Base-by-base conservation (phyloP, 2,113 vertebrate genomes). In the Brachypteracias leptosomus region DNA sequence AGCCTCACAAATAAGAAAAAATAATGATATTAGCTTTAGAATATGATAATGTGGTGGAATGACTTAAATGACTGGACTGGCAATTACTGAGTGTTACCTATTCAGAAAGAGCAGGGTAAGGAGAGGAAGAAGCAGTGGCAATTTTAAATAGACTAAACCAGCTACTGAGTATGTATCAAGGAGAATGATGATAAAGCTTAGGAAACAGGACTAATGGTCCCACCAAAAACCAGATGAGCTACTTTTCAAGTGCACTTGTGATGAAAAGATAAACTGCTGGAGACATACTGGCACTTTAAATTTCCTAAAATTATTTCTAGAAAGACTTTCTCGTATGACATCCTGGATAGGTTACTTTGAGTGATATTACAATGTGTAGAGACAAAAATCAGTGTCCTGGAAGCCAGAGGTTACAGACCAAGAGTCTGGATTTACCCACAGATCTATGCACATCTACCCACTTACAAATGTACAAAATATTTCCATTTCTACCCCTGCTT, bases 151-250 rank as follows among this genome's bases (percentile, higher is more conserved):
- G 52, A 33, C 28, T 67, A 67, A 77, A 73, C 7, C 1, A 1
- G 52, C 71, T 55, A 18, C 35, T 3, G 11, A 59, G 52, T 40
- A 36, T 1, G 0, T 29, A 36, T 11, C n/a, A 21, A 15, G 4
- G 22, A 36, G 46, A 0, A 1, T 28, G 68, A 16, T 33, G 24
- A 28, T 51, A 40, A 58, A 80, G 70, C 63, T 38, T 31, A n/a
- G 31, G 81, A 35, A 90, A 29, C 10, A 9, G 63, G 57, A 38
- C 21, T 55, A 24, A 26, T 3, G 26, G 42, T 7, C n/a, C n/a
- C 46, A n/a, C 14, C 47, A 51, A 65, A n/a, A 61, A 55, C 72
- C 16, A 59, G 28, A 21, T 13, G 35, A 55, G 40, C 42, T 28
- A 5, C 70, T 71, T 79, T 51, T 25, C 63, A 57, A 29, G 35